These are phyloP conservation scores for Cyclophora punctaria DNA, from an alignment of 2,888 invertebrate species.

Conservation along the genomic window DNA sequence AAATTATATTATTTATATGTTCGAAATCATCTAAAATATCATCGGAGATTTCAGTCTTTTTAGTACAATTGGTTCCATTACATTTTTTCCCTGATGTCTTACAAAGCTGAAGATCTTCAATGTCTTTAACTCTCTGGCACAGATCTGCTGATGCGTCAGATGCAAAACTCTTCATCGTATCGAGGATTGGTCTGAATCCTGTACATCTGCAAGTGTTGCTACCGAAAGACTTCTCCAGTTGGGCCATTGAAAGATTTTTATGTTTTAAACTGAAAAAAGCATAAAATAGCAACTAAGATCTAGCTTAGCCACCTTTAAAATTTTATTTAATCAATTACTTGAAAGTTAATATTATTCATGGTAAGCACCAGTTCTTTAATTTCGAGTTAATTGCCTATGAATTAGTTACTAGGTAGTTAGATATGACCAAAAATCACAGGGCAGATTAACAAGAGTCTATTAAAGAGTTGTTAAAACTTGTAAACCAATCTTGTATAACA, in stretches of 20 bases:
- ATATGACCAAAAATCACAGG: no score
- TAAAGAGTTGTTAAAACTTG: no score
- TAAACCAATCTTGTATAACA: no score
- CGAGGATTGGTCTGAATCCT: conserved; percentile 84
- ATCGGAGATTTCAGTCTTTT: conserved; percentile 15
- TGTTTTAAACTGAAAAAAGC: conserved; percentile 54
- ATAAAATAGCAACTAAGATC: neutral
- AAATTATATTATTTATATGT: conserved; percentile 37
- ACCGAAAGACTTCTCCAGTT: conserved; percentile 83
- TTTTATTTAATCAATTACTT: no score
- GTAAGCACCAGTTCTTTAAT: no score
- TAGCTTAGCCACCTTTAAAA: no score
- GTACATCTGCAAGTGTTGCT: conserved; percentile 88
- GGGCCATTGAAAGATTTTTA: conserved; percentile 76
- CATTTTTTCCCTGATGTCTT: conserved; percentile 31
- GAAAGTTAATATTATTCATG: no score
- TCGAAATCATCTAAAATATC: conserved; percentile 34
- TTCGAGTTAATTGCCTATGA: no score
- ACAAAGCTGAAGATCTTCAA: conserved; percentile 50
- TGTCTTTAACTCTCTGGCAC: conserved; percentile 61
- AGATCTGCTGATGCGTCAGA: conserved; percentile 73
- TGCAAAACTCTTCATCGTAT: conserved; percentile 84
- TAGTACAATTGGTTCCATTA: conserved; percentile 38
- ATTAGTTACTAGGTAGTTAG: no score
- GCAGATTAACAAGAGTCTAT: no score